Percentiles rank a stretch among this genome's conserved stretches.
These are phyloP conservation scores for Hirtodrosophila alboralis DNA, from an alignment of 2,888 invertebrate genomes.

Conservation along the genomic window DNA sequence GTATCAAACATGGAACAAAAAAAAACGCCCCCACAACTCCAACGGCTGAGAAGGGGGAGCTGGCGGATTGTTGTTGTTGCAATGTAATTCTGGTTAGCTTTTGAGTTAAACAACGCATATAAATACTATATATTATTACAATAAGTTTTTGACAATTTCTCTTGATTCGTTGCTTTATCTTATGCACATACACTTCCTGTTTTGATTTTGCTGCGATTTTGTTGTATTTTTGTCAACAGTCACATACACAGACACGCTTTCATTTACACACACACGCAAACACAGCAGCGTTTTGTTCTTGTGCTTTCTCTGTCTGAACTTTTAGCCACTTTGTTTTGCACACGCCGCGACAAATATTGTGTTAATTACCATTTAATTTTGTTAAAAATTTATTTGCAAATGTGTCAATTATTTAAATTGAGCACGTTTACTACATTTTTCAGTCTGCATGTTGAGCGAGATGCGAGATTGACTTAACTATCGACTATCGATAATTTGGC, in stretches of 20 bases:
- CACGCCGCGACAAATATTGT: background rate
- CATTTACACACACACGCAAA: slow-evolving; percentile 24
- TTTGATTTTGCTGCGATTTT: slow-evolving; percentile 67
- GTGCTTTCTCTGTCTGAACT: slow-evolving; percentile 35
- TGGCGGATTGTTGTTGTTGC: slow-evolving; percentile 1
- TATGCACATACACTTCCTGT: slow-evolving; percentile 61
- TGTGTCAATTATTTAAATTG: slow-evolving; percentile 50
- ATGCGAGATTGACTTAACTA: slow-evolving; percentile 42
- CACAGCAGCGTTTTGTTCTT: slow-evolving; percentile 39
- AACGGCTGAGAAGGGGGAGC: slow-evolving; percentile 1
- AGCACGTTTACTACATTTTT: slow-evolving; percentile 46
- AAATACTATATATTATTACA: background rate
- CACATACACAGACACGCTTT: slow-evolving; percentile 30
- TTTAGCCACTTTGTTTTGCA: background rate
- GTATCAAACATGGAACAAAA: slow-evolving; percentile 32
- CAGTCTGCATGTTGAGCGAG: slow-evolving; percentile 57
- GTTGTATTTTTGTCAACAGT: slow-evolving; percentile 72
- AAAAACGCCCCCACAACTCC: slow-evolving; percentile 44
- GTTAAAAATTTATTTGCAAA: slow-evolving; percentile 41
- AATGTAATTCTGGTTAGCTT: too few species aligned
- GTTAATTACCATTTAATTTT: slow-evolving; percentile 58
- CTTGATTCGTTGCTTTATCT: slow-evolving; percentile 40
- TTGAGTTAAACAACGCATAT: too few species aligned
- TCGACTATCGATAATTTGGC: slow-evolving; percentile 8
- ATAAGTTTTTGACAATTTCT: background rate